A percentile compares a stretch with the other conserved stretches of the same genome.
phyloP scores from a whole-genome alignment of 1,140 invertebrate species.

The Drosophila leontia region DNA sequence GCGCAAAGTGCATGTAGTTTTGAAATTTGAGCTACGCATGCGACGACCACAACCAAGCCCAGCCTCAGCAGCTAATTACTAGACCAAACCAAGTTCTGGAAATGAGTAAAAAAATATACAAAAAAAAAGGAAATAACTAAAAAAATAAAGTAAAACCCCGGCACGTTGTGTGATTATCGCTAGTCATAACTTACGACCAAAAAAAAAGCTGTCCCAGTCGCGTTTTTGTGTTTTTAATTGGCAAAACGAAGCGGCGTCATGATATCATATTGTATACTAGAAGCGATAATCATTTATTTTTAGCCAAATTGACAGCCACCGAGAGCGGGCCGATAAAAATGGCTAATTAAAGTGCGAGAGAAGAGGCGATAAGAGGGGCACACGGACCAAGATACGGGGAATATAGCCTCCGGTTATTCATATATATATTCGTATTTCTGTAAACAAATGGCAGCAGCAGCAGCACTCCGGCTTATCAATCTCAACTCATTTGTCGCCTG shows the following conservation, averaged over 20 bases:
- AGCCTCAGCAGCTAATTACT: constrained; percentile 67
- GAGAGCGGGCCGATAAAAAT: constrained; percentile 64
- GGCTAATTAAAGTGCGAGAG: constrained; percentile 51
- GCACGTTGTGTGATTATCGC: constrained; percentile 69
- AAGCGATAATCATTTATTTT: constrained; percentile 79
- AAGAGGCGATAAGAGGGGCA: constrained; percentile 3
- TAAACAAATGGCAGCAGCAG: constrained; percentile 22
- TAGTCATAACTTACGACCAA: constrained; percentile 69
- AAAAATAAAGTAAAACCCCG: constrained; percentile 28
- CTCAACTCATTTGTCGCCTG: constrained; percentile 36
- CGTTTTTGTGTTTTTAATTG: constrained; percentile 77
- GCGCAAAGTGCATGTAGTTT: constrained; percentile 80
- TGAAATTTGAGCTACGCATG: constrained; percentile 81
- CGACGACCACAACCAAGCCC: constrained; percentile 42
- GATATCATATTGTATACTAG: constrained; percentile 77
- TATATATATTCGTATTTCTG: constrained; percentile 12
- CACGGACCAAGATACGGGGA: constrained; percentile 1
- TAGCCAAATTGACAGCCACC: constrained; percentile 77
- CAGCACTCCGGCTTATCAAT: constrained; percentile 53
- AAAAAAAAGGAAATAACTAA: constrained; percentile 30
- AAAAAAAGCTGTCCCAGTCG: constrained; percentile 22
- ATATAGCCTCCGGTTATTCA: constrained; percentile 1
- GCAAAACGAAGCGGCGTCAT: constrained; percentile 71
- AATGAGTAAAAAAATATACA: constrained; percentile 18
- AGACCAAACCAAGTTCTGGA: constrained; percentile 68